A percentile compares a stretch with the other conserved stretches of the same genome.
Conservation (phyloP, 2,888 invertebrate genomes). For the Andrena praecox region DNA sequence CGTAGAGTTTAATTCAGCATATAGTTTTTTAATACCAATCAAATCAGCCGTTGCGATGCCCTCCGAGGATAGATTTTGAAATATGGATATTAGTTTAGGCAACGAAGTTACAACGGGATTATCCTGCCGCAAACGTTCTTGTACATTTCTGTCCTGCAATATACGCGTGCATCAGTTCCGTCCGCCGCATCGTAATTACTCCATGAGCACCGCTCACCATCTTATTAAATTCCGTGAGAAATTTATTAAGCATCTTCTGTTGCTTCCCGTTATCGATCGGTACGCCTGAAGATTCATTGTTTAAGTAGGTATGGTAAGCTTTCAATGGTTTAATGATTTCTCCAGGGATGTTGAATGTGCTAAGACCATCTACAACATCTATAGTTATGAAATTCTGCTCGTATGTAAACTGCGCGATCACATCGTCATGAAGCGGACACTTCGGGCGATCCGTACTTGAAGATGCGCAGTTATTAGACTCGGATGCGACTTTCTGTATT, state of each 20-base stretch:
- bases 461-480: slow-evolving; percentile 54
- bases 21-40: slow-evolving; percentile 55
- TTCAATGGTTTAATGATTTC: slow-evolving; percentile 75
- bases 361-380: slow-evolving; percentile 76
- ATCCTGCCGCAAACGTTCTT: slow-evolving; percentile 28
- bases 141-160: slow-evolving; percentile 47
- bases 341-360: slow-evolving; percentile 74
- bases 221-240: slow-evolving; percentile 72
- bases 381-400: slow-evolving; percentile 65
- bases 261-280: slow-evolving; percentile 43
- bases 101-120: slow-evolving; percentile 2
- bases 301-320: slow-evolving; percentile 74
- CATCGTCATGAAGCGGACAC: slow-evolving; percentile 75
- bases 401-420: slow-evolving; percentile 60
- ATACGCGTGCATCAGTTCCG: not conserved
- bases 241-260: slow-evolving; percentile 64
- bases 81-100: slow-evolving; percentile 42
- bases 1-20: slow-evolving; percentile 62
- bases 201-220: slow-evolving; percentile 50
- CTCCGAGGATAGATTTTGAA: slow-evolving; percentile 31
- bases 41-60: slow-evolving; percentile 42
- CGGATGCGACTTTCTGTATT: slow-evolving; percentile 72
- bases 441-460: slow-evolving; percentile 27
- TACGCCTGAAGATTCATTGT: slow-evolving; percentile 48
- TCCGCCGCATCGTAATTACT: not conserved